Conservation (phyloP, 2,113 vertebrate genomes). For the Cinclus cinclus region DNA sequence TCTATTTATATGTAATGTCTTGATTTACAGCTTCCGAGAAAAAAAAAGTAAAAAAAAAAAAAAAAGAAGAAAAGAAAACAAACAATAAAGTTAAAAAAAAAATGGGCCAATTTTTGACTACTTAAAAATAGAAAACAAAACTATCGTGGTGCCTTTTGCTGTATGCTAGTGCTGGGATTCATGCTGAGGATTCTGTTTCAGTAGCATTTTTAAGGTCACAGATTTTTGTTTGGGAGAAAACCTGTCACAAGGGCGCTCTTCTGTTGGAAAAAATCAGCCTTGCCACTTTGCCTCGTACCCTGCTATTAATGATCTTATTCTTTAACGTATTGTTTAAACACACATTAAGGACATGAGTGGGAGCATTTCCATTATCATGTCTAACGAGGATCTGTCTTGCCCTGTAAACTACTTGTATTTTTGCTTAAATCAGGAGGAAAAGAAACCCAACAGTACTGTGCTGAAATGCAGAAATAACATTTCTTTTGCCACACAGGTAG, state of each 20-base stretch:
- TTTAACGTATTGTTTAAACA: conserved; percentile 69
- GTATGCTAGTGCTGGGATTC: conserved; percentile 93
- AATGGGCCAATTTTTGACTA: conserved; percentile 99
- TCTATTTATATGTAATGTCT: conserved; percentile 99
- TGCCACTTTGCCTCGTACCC: conserved; percentile 76
- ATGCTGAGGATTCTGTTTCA: conserved; percentile 81
- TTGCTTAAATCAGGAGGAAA: neutral
- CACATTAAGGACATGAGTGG: conserved; percentile 1
- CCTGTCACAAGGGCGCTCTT: conserved; percentile 39
- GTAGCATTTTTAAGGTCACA: conserved; percentile 87
- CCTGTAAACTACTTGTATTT: conserved; percentile 32
- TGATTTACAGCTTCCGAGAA: conserved; percentile 94
- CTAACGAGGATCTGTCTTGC: conserved; percentile 13
- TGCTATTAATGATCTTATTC: conserved; percentile 84
- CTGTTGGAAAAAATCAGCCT: conserved; percentile 51
- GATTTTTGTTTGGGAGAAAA: conserved; percentile 59
- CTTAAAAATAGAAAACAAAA: conserved; percentile 95
- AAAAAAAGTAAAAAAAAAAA: conserved; percentile 37
- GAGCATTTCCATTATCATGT: conserved; percentile 37
- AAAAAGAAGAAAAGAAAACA: conserved; percentile 83
- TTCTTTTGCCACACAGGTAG: conserved; percentile 15
- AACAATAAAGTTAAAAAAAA: conserved; percentile 88
- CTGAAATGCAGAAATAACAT: neutral
- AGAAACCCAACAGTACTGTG: neutral
- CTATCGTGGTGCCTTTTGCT: conserved; percentile 99